Base-by-base conservation (phyloP, 2,888 invertebrate genomes). In the Lomographa bimaculata region DNA sequence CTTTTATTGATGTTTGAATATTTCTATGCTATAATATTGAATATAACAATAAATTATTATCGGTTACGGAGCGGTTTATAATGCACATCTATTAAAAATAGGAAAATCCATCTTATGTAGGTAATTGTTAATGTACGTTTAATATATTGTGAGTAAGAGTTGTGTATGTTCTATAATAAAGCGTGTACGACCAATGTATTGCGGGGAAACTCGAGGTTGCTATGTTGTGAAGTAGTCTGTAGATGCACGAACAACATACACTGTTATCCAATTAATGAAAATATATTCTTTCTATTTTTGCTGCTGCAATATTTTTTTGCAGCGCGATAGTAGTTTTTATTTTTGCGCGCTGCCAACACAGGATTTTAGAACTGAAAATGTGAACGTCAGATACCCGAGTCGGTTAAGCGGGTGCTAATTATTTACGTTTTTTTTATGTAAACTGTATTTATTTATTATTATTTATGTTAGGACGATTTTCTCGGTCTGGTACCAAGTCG, bases 101-200 rank as follows among this genome's bases (percentile, higher is more conserved):
- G 48, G 27, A n/a, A 45, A 46, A 34, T 30, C 17, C 20, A 21
- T 39, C 20, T 37, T 4, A 3, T 4, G 14, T 27, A 23, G 30
- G 33, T 45, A 41, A 47, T 43, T 18, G 24, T 43, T 57, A 77
- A 78, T 75, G 72, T 80, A 30, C n/a, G 17, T 78, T 76, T 27
- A 27, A 35, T 24, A 26, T 23, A 29, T 71, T 70, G 57, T 58
- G 62, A 59, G 50, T 47, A 54, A 54, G 71, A 75, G 67, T 72
- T 76, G 73, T 74, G 75, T 77, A 79, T 66, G 74, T 79, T n/a
- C n/a, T n/a, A n/a, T 77, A 75, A 63, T 75, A 66, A 75, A 74
- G 75, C 68, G 63, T 74, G 72, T 78, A 77, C 71, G 79, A 80
- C 76, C 79, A 79, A 78, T 60, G 60, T 61, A 65, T 63, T 57